Percentiles rank a stretch among this genome's conserved stretches.
Evolutionary conservation across 2,888 invertebrate genomes (phyloP).

Genomic region (Malthinus flaveolus): DNA sequence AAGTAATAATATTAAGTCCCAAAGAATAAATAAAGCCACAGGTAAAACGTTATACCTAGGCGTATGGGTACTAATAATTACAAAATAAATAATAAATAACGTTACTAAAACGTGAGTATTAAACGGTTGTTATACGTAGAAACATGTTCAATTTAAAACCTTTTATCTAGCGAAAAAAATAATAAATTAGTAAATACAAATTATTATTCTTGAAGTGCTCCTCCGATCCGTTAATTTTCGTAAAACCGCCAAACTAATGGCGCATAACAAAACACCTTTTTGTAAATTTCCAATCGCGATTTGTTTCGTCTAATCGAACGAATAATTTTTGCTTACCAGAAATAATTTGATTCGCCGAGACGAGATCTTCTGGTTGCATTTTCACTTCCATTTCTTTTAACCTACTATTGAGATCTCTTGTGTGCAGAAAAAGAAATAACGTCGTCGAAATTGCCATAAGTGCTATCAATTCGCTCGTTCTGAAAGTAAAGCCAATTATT

Average conservation of each 20-base stretch:
- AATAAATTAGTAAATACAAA: too few relatives aligned
- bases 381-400: conserved; percentile 79
- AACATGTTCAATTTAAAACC: too few relatives aligned
- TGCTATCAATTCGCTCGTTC: conserved; percentile 83
- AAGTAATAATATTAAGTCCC: too few relatives aligned
- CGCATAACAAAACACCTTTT: not conserved
- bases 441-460: conserved; percentile 82
- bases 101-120: too few relatives aligned
- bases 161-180: too few relatives aligned
- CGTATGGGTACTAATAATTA: too few relatives aligned
- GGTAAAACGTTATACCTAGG: too few relatives aligned
- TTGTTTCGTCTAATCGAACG: not conserved
- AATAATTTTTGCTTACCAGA: conserved; percentile 52
- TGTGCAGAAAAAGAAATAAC: conserved; percentile 83
- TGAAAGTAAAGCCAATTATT: conserved; percentile 54
- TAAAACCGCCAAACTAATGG: not conserved
- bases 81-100: too few relatives aligned
- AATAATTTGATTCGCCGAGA: conserved; percentile 57
- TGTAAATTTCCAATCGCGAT: not conserved
- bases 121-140: too few relatives aligned
- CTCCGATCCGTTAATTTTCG: conserved; percentile 4
- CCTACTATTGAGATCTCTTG: conserved; percentile 78
- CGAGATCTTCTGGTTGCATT: conserved; percentile 65
- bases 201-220: not conserved
- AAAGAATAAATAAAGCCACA: too few relatives aligned